Percentiles rank a stretch among this genome's conserved stretches.
phyloP scores from a whole-genome alignment of 2,113 vertebrate species.

The Euleptes europaea region DNA sequence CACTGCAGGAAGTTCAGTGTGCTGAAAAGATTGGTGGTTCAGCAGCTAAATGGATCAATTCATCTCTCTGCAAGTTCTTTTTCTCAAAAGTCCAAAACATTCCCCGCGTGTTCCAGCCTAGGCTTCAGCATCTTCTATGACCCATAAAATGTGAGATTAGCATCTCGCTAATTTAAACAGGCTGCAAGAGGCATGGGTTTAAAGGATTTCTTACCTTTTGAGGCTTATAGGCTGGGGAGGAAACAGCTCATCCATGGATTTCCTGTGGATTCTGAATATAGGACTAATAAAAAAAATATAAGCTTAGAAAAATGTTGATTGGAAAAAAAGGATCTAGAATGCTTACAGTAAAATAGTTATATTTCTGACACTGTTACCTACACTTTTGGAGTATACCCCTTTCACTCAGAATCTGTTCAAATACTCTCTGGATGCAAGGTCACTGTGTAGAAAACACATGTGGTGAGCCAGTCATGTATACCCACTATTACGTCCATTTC shows the following conservation, averaged over 20 bases:
- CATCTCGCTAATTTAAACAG: slow-evolving; percentile 66
- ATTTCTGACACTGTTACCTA: slow-evolving; percentile 32
- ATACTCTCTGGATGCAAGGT: background rate
- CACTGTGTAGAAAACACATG: background rate
- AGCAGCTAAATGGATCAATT: background rate
- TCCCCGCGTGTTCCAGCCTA: slow-evolving; percentile 8
- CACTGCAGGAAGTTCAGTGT: background rate
- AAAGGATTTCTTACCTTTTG: slow-evolving; percentile 51
- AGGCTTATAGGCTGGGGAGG: slow-evolving; percentile 55
- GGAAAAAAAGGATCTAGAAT: slow-evolving; percentile 51
- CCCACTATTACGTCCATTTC: background rate
- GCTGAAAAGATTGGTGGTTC: background rate
- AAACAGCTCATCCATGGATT: slow-evolving; percentile 71
- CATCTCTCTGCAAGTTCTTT: slow-evolving; percentile 39
- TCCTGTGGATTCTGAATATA: slow-evolving; percentile 72
- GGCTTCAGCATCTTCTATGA: slow-evolving; percentile 45
- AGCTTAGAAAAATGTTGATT: slow-evolving; percentile 64
- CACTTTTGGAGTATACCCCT: slow-evolving; percentile 29
- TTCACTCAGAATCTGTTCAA: background rate
- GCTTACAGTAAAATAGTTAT: slow-evolving; percentile 53
- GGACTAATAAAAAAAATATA: slow-evolving; percentile 73
- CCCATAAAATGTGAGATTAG: slow-evolving; percentile 39
- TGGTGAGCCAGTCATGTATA: too few relatives aligned
- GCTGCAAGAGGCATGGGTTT: slow-evolving; percentile 54
- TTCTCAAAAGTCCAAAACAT: slow-evolving; percentile 46